phyloP scores from a whole-genome alignment of 2,888 invertebrate species.

The Drosophila paracracens region DNA sequence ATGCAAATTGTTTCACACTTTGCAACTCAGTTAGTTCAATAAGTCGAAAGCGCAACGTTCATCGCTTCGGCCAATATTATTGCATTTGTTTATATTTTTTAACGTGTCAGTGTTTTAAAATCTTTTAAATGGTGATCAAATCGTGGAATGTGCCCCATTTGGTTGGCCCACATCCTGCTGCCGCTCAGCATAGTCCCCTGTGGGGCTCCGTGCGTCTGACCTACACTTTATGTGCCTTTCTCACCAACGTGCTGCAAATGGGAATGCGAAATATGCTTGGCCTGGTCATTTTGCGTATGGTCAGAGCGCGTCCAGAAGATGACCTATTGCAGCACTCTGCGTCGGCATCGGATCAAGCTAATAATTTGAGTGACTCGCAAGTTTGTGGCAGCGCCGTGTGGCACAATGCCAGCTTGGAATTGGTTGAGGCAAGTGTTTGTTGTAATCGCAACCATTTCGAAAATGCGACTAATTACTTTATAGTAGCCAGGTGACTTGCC shows the following conservation, averaged over 20 bases:
- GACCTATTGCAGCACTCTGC: neutral
- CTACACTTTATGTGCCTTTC: conserved; percentile 83
- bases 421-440: conserved; percentile 36
- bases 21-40: conserved; percentile 20
- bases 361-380: neutral
- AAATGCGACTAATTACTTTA: conserved; percentile 1
- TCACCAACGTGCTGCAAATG: conserved; percentile 82
- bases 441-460: neutral
- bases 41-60: conserved; percentile 15
- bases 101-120: neutral
- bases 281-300: conserved; percentile 87
- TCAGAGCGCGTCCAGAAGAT: conserved; percentile 81
- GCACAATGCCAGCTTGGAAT: neutral
- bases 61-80: conserved; percentile 2
- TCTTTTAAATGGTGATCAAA: conserved; percentile 45
- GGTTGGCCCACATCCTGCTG: neutral
- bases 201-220: conserved; percentile 83
- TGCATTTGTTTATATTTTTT: neutral
- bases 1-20: conserved; percentile 44
- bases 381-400: conserved; percentile 23
- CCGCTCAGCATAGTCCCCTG: conserved; percentile 31
- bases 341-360: neutral
- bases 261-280: conserved; percentile 86
- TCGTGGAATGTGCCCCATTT: conserved; percentile 58
- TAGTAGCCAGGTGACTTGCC: conserved; percentile 84